phyloP scores from a whole-genome alignment of 2,113 vertebrate species.

The Macquaria ambigua region DNA sequence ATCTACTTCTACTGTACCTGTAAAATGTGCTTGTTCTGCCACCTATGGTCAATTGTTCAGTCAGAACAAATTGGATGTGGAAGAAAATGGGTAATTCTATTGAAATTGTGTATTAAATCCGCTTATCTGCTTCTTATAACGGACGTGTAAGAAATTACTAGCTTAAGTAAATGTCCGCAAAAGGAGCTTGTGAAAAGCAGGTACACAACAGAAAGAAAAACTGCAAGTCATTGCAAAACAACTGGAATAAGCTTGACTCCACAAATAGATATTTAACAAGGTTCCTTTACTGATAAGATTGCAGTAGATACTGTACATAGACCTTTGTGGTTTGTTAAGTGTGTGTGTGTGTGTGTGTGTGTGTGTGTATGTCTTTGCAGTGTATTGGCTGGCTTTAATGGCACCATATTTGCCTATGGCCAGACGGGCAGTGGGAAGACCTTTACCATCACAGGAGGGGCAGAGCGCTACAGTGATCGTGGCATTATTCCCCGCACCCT shows the following conservation, averaged over 20 bases:
- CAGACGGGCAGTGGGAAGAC: conserved; percentile 98
- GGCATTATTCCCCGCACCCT: conserved; percentile 95
- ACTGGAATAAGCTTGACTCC: background rate
- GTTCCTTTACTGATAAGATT: background rate
- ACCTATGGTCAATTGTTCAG: background rate
- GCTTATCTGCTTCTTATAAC: no score
- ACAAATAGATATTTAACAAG: background rate
- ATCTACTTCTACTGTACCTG: background rate
- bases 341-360: background rate
- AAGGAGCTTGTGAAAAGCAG: background rate
- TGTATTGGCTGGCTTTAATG: conserved; percentile 93
- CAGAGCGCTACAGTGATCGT: conserved; percentile 91
- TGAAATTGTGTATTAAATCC: background rate
- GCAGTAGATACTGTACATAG: no score
- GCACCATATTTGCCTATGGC: conserved; percentile 97
- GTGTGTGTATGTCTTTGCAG: conserved; percentile 77
- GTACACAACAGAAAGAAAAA: background rate
- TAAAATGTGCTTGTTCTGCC: background rate
- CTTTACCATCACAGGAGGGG: conserved; percentile 96
- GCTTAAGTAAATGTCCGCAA: background rate
- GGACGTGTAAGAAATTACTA: background rate
- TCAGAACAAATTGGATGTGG: background rate
- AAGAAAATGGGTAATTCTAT: background rate
- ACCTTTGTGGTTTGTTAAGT: no score
- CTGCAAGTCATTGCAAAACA: no score